Conservation (phyloP, 2,888 invertebrate genomes). For the Liopterus haemorrhoidalis region DNA sequence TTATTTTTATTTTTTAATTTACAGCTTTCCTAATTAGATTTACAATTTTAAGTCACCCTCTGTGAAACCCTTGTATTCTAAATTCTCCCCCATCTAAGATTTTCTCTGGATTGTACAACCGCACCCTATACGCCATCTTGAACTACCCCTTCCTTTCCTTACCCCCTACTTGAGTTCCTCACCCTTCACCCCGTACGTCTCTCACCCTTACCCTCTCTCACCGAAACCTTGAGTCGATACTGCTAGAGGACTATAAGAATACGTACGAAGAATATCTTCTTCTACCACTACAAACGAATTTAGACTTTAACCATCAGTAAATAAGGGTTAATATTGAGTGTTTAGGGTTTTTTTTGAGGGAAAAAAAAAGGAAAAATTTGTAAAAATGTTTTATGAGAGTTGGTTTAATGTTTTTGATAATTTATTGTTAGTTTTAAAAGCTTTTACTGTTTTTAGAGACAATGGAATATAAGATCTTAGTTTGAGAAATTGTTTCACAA, state of each 20-base stretch:
- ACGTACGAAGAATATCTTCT: constrained; percentile 39
- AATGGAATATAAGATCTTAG: no score
- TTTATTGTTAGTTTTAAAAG: no score
- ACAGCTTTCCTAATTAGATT: background rate
- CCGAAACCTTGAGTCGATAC: constrained; percentile 45
- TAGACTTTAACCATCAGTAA: background rate
- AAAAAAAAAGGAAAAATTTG: no score
- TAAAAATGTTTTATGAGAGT: no score
- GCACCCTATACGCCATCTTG: constrained; percentile 44
- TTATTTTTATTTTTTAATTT: background rate
- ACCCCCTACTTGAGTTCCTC: constrained; percentile 29
- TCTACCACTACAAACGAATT: background rate
- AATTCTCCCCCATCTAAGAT: background rate
- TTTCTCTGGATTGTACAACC: constrained; percentile 30
- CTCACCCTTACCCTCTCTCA: constrained; percentile 34
- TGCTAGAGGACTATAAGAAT: constrained; percentile 40
- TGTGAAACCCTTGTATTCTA: no score
- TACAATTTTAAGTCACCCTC: constrained; percentile 2
- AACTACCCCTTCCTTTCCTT: constrained; percentile 37
- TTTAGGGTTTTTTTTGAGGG: no score
- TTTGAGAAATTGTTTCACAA: no score
- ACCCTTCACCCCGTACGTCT: constrained; percentile 36
- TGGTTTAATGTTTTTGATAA: no score
- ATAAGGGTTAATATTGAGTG: constrained; percentile 1
- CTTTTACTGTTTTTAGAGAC: no score